Evolutionary conservation across 1,140 invertebrate species (phyloP).

Genomic region (Potamilus streckersoni): DNA sequence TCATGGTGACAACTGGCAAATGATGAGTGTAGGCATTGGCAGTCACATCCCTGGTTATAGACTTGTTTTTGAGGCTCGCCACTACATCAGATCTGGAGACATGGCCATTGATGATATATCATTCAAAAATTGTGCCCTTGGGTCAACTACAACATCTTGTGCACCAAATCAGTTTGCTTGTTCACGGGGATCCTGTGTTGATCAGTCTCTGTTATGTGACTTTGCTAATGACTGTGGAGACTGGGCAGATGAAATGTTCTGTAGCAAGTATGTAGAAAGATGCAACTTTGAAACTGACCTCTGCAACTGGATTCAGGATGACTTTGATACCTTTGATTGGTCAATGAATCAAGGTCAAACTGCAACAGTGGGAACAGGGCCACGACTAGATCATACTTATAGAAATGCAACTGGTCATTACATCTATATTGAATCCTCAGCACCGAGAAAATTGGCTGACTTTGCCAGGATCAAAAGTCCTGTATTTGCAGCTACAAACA

Average conservation of each 20-base stretch:
- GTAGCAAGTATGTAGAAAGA: constrained; percentile 43
- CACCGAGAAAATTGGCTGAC: constrained; percentile 74
- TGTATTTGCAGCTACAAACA: constrained; percentile 36
- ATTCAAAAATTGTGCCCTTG: constrained; percentile 52
- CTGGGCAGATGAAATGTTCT: constrained; percentile 50
- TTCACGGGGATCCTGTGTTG: constrained; percentile 46
- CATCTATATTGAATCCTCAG: constrained; percentile 82
- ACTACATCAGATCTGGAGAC: constrained; percentile 40
- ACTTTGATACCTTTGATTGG: constrained; percentile 60
- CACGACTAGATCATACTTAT: constrained; percentile 57
- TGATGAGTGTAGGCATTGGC: constrained; percentile 45
- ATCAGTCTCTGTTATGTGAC: constrained; percentile 44
- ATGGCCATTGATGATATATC: constrained; percentile 63
- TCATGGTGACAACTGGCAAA: constrained; percentile 50
- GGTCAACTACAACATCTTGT: constrained; percentile 18
- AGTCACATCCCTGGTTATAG: constrained; percentile 34
- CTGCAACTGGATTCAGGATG: constrained; percentile 58
- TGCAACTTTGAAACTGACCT: constrained; percentile 59
- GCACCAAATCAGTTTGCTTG: constrained; percentile 54
- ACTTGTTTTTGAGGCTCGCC: constrained; percentile 46
- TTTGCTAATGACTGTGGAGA: constrained; percentile 60
- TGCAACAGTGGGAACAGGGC: constrained; percentile 49
- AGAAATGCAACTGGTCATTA: constrained; percentile 74
- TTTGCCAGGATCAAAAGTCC: constrained; percentile 75
- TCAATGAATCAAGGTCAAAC: constrained; percentile 42